Evolutionary conservation across 2,797 vertebrate species (phyloP).

Genomic region (Botia kubotai): DNA sequence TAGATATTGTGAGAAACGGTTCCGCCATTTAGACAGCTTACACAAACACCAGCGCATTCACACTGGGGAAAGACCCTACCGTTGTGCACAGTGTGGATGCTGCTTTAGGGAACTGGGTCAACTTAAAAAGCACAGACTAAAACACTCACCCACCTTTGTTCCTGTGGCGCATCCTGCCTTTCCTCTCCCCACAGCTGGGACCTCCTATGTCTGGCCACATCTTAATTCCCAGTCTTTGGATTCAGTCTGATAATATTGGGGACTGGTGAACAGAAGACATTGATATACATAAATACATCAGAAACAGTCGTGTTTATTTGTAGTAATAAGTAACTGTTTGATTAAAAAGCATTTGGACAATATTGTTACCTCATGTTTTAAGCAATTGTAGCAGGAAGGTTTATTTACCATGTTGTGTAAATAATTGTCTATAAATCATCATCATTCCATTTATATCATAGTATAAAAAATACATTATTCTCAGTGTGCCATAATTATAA

Average conservation of each 20-base stretch:
- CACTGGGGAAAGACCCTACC: slow-evolving; percentile 68
- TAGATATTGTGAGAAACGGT: slow-evolving; percentile 68
- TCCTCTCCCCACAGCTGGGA: slow-evolving; percentile 42
- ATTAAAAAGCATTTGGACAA: not conserved
- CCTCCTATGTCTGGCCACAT: slow-evolving; percentile 64
- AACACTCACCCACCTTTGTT: slow-evolving; percentile 61
- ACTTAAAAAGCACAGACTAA: slow-evolving; percentile 69
- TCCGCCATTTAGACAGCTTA: slow-evolving; percentile 69
- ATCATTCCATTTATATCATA: not conserved
- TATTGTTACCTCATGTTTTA: not conserved
- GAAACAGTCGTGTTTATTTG: too few relatives aligned
- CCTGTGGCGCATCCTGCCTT: slow-evolving; percentile 46
- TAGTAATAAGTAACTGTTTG: not conserved
- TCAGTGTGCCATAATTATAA: not conserved
- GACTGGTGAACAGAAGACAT: not conserved
- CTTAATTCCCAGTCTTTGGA: slow-evolving; percentile 65
- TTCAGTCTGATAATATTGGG: not conserved
- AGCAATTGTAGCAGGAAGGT: not conserved
- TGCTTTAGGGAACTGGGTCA: slow-evolving; percentile 68
- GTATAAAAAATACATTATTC: not conserved
- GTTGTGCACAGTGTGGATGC: slow-evolving; percentile 68
- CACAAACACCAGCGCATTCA: slow-evolving; percentile 72
- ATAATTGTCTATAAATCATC: not conserved
- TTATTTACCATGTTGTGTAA: slow-evolving; percentile 4
- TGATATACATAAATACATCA: too few relatives aligned